phyloP scores from a whole-genome alignment of 2,113 vertebrate species.

The Sturnus vulgaris region DNA sequence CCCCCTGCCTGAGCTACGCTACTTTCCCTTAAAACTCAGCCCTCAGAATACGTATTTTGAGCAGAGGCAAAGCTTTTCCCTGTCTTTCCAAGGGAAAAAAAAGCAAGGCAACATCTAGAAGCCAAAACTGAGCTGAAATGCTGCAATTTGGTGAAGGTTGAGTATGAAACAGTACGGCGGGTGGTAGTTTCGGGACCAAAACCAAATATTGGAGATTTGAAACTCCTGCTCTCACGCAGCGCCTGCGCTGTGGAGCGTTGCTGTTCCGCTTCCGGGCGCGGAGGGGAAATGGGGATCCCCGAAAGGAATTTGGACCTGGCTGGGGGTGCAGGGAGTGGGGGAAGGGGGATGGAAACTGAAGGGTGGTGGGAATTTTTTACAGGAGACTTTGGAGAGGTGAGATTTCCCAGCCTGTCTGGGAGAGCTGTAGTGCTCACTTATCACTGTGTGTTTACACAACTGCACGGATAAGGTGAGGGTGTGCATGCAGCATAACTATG shows the following conservation, averaged over 20 bases:
- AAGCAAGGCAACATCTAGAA: background rate
- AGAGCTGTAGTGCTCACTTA: background rate
- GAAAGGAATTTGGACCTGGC: rapidly evolving
- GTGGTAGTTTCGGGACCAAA: background rate
- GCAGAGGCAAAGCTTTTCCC: background rate
- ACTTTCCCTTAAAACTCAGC: background rate
- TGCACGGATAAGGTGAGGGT: rapidly evolving
- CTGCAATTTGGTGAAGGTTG: background rate
- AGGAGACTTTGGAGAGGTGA: background rate
- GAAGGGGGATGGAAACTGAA: background rate
- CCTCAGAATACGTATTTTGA: background rate
- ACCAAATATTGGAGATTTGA: background rate
- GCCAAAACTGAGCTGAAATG: background rate
- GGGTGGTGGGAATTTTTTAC: background rate
- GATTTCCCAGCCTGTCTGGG: background rate
- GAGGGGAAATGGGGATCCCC: background rate
- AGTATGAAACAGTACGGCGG: rapidly evolving
- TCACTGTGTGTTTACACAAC: rapidly evolving
- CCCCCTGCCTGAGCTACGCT: rapidly evolving
- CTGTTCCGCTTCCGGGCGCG: rapidly evolving
- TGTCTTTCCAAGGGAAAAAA: background rate
- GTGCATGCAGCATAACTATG: too few relatives aligned
- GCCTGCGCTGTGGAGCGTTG: background rate
- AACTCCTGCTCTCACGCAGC: background rate
- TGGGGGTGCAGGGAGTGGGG: rapidly evolving